Evolutionary conservation across 2,888 invertebrate species (phyloP).

Genomic region (Boloria selene): DNA sequence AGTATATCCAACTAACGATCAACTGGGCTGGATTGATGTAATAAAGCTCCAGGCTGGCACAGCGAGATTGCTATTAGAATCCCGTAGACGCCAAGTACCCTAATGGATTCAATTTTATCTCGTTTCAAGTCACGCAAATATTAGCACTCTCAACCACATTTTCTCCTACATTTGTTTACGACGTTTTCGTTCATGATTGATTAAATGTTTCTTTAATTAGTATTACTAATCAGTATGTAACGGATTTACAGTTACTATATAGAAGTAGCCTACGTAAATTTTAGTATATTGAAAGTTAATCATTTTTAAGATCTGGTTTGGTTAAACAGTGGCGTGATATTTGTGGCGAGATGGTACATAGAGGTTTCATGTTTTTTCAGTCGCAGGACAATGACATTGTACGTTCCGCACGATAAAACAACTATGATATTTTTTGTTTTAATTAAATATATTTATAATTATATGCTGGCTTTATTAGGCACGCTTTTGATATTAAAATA

Average conservation of each 20-base stretch:
- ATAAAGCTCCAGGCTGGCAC: slow-evolving; percentile 29
- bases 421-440: slow-evolving; percentile 50
- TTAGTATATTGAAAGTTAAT: not conserved
- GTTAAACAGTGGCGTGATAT: slow-evolving; percentile 26
- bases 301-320: slow-evolving; percentile 28
- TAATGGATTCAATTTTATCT: slow-evolving; percentile 32
- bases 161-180: not conserved
- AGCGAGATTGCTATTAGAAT: slow-evolving; percentile 32
- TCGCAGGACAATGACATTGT: slow-evolving; percentile 79
- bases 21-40: slow-evolving; percentile 44
- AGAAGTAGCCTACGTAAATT: not conserved
- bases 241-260: not conserved
- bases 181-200: not conserved
- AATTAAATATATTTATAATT: slow-evolving; percentile 15
- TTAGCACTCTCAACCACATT: slow-evolving; percentile 6
- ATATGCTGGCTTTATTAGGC: too few species aligned
- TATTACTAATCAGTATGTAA: too few species aligned
- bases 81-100: slow-evolving; percentile 19
- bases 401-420: slow-evolving; percentile 79
- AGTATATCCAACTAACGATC: slow-evolving; percentile 58
- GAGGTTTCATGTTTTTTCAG: slow-evolving; percentile 52
- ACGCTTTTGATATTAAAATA: too few species aligned
- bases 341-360: slow-evolving; percentile 26
- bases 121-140: slow-evolving; percentile 27
- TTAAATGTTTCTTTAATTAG: not conserved